These are phyloP conservation scores for Monodelphis domestica DNA, from an alignment of 2,797 vertebrate genomes.

Conservation along the genomic window DNA sequence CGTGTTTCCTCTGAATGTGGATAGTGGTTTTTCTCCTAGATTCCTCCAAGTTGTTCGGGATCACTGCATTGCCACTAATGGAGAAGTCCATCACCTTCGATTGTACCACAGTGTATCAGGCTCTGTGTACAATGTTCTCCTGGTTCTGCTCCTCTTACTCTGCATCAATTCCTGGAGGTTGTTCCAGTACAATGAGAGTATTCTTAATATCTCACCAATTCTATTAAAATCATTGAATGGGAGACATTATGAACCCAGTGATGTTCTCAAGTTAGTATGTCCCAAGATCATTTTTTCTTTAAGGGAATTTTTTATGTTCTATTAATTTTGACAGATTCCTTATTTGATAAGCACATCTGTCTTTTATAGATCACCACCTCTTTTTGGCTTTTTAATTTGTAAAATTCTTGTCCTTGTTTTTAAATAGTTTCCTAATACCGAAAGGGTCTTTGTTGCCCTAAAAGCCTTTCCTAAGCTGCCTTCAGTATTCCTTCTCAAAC, in stretches of 20 bases:
- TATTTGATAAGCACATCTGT: not conserved
- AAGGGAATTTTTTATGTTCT: constrained; percentile 4
- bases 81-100: too few relatives aligned
- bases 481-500: not conserved
- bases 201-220: not conserved
- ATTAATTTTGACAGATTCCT: constrained; percentile 37
- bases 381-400: not conserved
- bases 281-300: not conserved
- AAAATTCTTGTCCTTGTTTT: not conserved
- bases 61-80: too few relatives aligned
- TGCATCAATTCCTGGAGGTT: too few relatives aligned
- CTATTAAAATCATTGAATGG: not conserved
- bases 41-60: too few relatives aligned
- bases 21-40: too few relatives aligned
- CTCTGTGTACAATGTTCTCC: too few relatives aligned
- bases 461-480: not conserved
- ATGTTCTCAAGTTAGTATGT: not conserved
- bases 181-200: not conserved
- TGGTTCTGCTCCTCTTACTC: too few relatives aligned
- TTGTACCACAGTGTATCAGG: too few relatives aligned
- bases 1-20: too few relatives aligned
- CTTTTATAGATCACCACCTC: constrained; percentile 3
- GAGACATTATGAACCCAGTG: not conserved
- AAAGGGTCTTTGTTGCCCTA: not conserved
- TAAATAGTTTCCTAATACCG: not conserved